Percentiles rank a stretch among this genome's conserved stretches.
Conservation (phyloP, 2,113 vertebrate species). For the Mormoops blainvillei region DNA sequence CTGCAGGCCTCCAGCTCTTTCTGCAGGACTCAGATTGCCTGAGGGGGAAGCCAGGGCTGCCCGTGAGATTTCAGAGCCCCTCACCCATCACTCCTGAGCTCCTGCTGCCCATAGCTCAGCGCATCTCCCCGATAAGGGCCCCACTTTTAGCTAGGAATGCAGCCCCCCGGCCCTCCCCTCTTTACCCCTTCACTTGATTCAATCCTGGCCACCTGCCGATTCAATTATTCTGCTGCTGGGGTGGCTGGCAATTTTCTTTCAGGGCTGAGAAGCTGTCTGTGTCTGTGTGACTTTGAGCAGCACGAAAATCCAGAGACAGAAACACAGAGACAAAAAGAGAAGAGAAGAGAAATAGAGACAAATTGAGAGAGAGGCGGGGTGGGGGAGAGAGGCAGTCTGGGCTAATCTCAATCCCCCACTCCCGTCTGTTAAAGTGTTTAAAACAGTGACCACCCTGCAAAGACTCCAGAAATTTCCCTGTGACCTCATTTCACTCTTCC, state of each 20-base stretch:
- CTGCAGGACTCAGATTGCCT: neutral
- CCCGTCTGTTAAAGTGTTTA: neutral
- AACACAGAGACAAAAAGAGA: neutral
- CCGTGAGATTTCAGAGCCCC: neutral
- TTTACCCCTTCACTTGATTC: neutral
- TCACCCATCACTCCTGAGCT: rapidly evolving
- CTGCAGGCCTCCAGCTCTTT: neutral
- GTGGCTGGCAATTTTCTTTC: constrained; percentile 43
- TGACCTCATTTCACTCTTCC: neutral
- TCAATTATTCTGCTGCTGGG: constrained; percentile 46
- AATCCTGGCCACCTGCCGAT: constrained; percentile 31
- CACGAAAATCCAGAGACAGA: neutral
- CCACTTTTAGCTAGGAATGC: neutral
- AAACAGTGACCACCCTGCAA: neutral
- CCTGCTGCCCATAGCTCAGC: too few relatives aligned
- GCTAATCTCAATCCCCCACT: neutral
- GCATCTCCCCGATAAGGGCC: neutral
- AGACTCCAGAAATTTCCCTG: neutral
- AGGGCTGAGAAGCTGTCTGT: neutral
- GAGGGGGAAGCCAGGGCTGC: rapidly evolving
- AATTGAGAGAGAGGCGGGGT: neutral
- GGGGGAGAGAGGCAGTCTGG: neutral
- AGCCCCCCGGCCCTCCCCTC: too few relatives aligned
- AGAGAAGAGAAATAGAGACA: neutral
- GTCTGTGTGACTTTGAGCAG: constrained; percentile 28